A percentile compares a stretch with the other conserved stretches of the same genome.
These are phyloP conservation scores for Morinoia aosen DNA, from an alignment of 2,888 invertebrate genomes.

Conservation along the genomic window DNA sequence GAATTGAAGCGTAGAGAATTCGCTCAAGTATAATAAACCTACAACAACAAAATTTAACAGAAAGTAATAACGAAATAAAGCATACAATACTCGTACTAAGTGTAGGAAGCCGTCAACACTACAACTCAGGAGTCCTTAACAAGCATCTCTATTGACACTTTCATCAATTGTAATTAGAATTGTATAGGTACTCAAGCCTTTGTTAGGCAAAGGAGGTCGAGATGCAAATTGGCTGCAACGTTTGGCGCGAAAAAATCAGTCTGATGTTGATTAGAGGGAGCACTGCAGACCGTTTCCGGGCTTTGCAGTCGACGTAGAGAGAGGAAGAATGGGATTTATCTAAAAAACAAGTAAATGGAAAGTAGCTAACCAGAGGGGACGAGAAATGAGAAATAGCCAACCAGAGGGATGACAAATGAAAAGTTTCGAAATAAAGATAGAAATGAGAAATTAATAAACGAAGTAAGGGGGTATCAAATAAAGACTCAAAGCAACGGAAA, in stretches of 20 bases:
- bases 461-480: too few relatives aligned
- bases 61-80: neutral
- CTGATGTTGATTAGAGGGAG: slow-evolving; percentile 17
- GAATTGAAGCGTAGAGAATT: neutral
- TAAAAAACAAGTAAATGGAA: neutral
- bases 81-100: neutral
- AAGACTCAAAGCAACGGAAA: too few relatives aligned
- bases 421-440: neutral
- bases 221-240: slow-evolving; percentile 6
- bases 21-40: neutral
- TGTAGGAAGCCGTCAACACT: neutral
- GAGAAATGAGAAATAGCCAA: neutral
- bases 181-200: slow-evolving; percentile 17
- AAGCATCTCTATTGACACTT: neutral
- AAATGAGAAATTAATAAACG: too few relatives aligned
- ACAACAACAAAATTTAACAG: neutral
- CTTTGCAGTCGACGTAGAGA: neutral
- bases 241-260: neutral
- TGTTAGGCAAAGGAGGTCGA: slow-evolving; percentile 9
- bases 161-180: slow-evolving; percentile 17
- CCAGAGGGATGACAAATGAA: neutral
- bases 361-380: neutral
- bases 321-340: neutral
- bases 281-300: neutral
- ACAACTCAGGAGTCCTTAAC: neutral